These are phyloP conservation scores for Podarcis cretensis DNA, from an alignment of 2,113 vertebrate species.

Conservation along the genomic window DNA sequence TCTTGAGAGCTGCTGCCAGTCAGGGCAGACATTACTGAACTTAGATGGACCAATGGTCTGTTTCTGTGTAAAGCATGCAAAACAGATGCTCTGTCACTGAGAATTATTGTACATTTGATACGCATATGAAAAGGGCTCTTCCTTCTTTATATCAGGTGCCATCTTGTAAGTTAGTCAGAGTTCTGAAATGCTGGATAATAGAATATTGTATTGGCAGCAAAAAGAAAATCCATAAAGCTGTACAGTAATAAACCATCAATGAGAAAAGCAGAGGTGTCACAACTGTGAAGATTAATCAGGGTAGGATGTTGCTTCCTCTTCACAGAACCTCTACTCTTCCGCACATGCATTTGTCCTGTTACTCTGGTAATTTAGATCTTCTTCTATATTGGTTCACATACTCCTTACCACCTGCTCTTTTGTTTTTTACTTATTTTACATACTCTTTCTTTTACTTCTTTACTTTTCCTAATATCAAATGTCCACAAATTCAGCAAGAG, in stretches of 20 bases:
- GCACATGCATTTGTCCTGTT: not conserved
- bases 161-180: not conserved
- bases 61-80: not conserved
- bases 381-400: not conserved
- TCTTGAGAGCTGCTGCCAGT: not conserved
- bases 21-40: not conserved
- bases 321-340: not conserved
- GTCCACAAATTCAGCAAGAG: not conserved
- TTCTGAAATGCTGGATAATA: not conserved
- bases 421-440: not conserved
- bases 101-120: too few species aligned
- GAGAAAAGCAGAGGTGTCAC: constrained; percentile 17
- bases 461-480: not conserved
- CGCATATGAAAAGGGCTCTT: not conserved
- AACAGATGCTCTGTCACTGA: not conserved
- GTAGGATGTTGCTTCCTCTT: not conserved
- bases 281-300: not conserved
- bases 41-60: not conserved
- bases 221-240: constrained; percentile 18
- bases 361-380: not conserved
- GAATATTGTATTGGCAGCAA: not conserved
- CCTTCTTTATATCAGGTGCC: not conserved
- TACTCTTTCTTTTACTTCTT: not conserved
- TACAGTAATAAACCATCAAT: not conserved
- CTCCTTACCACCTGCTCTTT: not conserved